Conservation (phyloP, 2,797 vertebrate species). For the Poliocrania exsul region DNA sequence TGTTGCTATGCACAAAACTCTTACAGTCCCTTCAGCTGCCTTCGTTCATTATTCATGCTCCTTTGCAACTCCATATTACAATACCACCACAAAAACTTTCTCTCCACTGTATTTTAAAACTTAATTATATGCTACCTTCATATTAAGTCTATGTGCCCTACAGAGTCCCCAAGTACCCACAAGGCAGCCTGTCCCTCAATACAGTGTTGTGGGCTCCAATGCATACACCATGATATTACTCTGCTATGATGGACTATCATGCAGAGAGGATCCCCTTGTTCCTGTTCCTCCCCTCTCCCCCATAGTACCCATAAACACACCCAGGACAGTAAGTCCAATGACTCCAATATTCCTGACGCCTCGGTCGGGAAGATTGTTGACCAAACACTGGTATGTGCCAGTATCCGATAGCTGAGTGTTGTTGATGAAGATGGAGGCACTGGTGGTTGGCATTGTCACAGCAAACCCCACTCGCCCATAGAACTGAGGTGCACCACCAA, state of each 20-base stretch:
- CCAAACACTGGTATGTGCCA: conserved; percentile 98
- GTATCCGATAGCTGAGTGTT: conserved; percentile 97
- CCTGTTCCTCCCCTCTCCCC: not conserved
- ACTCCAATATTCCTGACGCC: conserved; percentile 95
- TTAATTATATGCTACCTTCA: not conserved
- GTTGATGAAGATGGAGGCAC: conserved; percentile 99
- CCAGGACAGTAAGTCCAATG: conserved; percentile 95
- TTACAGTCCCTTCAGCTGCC: not conserved
- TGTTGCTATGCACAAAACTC: not conserved
- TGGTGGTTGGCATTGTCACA: conserved; percentile 96
- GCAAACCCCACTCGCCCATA: conserved; percentile 93
- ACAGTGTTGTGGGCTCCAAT: not conserved
- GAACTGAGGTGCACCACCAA: conserved; percentile 91
- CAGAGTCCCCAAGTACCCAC: not conserved
- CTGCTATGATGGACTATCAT: not conserved
- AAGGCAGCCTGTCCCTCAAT: not conserved
- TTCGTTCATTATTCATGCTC: not conserved
- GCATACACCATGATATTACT: not conserved
- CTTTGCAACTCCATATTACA: not conserved
- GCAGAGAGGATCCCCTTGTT: not conserved
- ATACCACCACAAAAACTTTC: not conserved
- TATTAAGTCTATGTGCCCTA: not conserved
- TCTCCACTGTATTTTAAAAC: not conserved
- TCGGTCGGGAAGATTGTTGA: conserved; percentile 97
- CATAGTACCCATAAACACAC: conserved; percentile 73